Evolutionary conservation across 1,140 invertebrate species (phyloP), one percentile per base, ranked within the genome.

Genomic region (Drosophila hydei): DNA sequence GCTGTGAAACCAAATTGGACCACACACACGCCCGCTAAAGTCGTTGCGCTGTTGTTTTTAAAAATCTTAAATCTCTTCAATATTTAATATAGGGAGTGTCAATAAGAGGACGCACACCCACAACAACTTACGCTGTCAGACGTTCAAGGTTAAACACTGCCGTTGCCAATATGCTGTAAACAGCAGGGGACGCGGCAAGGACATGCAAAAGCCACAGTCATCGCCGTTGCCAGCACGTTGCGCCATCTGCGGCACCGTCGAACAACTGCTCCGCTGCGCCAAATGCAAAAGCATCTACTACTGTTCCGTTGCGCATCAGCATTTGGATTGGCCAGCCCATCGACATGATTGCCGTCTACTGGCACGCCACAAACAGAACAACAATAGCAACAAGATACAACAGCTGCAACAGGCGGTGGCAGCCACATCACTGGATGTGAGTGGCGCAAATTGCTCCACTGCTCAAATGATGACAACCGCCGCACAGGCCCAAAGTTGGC

Each of bases 261-360:
- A 95, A 69, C 95, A 95, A 79, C 92, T 96, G 73, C 92, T 95
- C 36, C 92, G 96, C 70, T 97, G 96, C 92, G 94, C 94, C 70
- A 93, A 94, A 62, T 97, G 96, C 92, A 94, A 94, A 76, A 92
- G 90, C 63, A 93, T 94, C 63, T 95, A 94, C 92, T 97, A 97
- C 91, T 97, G 96, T 91, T 94, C 94, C 43, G 95, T 94, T 79
- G 94, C 95, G 71, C 96, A 97, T 90, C 96, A 97, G 92, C 94
- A 93, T 58, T 87, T 93, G 64, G 95, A 97, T 77, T 97, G 96
- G 96, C 94, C 94, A 73, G 92, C 92, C 59, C 96, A 97, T 89
- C 96, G 95, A 91, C 91, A 90, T 75, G 92, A 93, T 50, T 94
- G 93, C 18, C 84, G 85, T 1, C 51, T 74, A 4, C 42, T 91